Evolutionary conservation across 2,888 invertebrate genomes (phyloP), one percentile per base, ranked within the genome.

Genomic region (Mylabris sibirica): DNA sequence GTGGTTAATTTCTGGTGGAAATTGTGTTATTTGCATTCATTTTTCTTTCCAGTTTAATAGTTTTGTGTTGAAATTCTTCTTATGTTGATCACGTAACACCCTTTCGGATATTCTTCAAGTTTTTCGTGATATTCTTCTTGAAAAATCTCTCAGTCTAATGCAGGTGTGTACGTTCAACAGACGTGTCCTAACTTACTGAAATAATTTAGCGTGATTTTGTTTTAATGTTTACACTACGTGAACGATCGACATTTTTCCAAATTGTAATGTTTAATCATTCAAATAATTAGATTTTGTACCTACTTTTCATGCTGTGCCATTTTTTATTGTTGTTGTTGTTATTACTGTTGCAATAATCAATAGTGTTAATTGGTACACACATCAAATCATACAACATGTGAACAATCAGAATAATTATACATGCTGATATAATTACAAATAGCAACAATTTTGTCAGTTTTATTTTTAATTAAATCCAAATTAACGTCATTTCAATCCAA

Each of bases 141-240:
- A 22, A 57, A 24, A 57, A 60, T 64, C 30, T 67, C 44, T 17
- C 53, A 63, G 68, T 69, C 63, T 66, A 63, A 72, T 71, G 74
- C 74, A 74, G 74, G 74, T 75, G 74, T 75, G 75, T 72, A 73
- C 72, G 66, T 67, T 59, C 61, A 38, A 65, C 67, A 72, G 66
- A 73, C 74, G 73, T 73, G 75, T 72, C n/a, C n/a, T 65, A 71
- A 70, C 69, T 74, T 68, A 68, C 68, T 24, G 68, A 71, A 75
- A 74, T 75, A 72, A 75, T 77, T 77, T 72, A 71, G 72, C 72
- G 74, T 74, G 75, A 75, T 73, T 75, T 71, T 72, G 73, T 77
- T 75, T 75, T 77, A 77, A 75, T 77, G 73, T 77, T 75, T 77
- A 75, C 70, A 66, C 74, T 75, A 75, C 73, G 75, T 73, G 71